phyloP scores from a whole-genome alignment of 2,888 invertebrate species.

The Drosophila nigritarsus region DNA sequence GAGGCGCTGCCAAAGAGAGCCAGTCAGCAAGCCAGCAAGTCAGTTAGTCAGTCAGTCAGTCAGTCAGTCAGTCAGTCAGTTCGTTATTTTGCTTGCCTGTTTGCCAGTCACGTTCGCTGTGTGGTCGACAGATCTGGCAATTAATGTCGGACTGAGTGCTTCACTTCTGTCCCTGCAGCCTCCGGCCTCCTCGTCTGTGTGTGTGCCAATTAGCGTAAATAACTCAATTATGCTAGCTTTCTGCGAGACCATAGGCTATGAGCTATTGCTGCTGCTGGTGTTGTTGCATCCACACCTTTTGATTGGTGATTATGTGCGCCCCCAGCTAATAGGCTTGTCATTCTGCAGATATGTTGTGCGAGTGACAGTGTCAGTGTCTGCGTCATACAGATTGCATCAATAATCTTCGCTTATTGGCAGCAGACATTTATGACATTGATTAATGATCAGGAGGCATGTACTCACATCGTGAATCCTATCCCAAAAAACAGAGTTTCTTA shows the following conservation, averaged over 20 bases:
- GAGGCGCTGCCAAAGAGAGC: neutral
- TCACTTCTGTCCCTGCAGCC: neutral
- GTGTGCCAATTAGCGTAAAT: conserved; percentile 68
- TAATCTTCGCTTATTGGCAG: conserved; percentile 26
- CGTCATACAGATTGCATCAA: conserved; percentile 47
- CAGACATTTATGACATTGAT: neutral
- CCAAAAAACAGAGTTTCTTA: neutral
- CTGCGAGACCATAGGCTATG: conserved; percentile 16
- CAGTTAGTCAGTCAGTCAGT: conserved; percentile 12
- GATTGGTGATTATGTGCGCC: conserved; percentile 66
- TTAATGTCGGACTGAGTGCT: conserved; percentile 34
- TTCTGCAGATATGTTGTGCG: conserved; percentile 19
- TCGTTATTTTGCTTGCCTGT: conserved; percentile 23
- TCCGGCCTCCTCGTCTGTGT: conserved; percentile 9
- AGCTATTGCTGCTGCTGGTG: conserved; percentile 9
- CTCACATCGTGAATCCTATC: neutral
- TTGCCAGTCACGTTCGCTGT: conserved; percentile 57
- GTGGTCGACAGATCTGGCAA: conserved; percentile 50
- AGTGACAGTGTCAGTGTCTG: neutral
- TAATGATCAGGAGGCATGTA: neutral
- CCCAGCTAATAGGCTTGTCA: conserved; percentile 64
- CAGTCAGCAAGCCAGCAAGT: conserved; percentile 1
- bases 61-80: conserved; percentile 17
- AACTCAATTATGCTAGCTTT: conserved; percentile 69
- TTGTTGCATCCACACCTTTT: conserved; percentile 62